phyloP scores from a whole-genome alignment of 2,888 invertebrate genomes.

The Chrysotoxum bicinctum region DNA sequence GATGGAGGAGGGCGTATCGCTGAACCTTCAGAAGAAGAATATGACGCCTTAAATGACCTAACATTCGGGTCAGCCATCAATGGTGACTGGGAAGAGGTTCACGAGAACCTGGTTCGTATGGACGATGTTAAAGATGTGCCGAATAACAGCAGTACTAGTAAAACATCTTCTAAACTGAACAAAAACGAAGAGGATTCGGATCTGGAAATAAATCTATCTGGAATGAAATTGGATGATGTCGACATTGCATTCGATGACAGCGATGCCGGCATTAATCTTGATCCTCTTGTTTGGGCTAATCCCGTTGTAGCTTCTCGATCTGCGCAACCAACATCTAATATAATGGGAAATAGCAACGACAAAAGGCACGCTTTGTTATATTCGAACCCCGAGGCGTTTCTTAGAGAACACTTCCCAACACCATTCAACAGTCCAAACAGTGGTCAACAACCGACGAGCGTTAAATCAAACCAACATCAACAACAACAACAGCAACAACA shows the following conservation, averaged over 20 bases:
- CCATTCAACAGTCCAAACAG: slow-evolving; percentile 74
- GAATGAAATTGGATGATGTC: slow-evolving; percentile 81
- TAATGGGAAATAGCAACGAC: slow-evolving; percentile 59
- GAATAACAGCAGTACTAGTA: slow-evolving; percentile 2
- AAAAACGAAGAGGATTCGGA: slow-evolving; percentile 79
- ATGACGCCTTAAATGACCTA: slow-evolving; percentile 95
- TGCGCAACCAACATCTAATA: slow-evolving; percentile 43
- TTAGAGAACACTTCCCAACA: slow-evolving; percentile 77
- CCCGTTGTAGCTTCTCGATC: slow-evolving; percentile 73
- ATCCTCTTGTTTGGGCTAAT: slow-evolving; percentile 83
- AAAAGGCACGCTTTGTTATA: slow-evolving; percentile 49
- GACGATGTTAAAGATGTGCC: slow-evolving; percentile 76
- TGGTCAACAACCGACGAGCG: slow-evolving; percentile 61
- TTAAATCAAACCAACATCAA: slow-evolving; percentile 37
- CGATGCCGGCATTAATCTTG: slow-evolving; percentile 78
- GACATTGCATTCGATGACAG: slow-evolving; percentile 78
- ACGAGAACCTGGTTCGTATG: slow-evolving; percentile 85
- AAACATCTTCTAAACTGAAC: slow-evolving; percentile 25
- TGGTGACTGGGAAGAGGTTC: slow-evolving; percentile 89
- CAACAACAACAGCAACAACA: neutral
- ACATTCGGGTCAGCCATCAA: slow-evolving; percentile 92
- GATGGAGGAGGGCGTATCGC: slow-evolving; percentile 83
- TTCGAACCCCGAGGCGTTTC: slow-evolving; percentile 76
- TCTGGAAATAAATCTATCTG: slow-evolving; percentile 80
- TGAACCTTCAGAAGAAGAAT: slow-evolving; percentile 89